Evolutionary conservation across 2,797 vertebrate genomes (phyloP).

Genomic region (Anisognathus igniventris): DNA sequence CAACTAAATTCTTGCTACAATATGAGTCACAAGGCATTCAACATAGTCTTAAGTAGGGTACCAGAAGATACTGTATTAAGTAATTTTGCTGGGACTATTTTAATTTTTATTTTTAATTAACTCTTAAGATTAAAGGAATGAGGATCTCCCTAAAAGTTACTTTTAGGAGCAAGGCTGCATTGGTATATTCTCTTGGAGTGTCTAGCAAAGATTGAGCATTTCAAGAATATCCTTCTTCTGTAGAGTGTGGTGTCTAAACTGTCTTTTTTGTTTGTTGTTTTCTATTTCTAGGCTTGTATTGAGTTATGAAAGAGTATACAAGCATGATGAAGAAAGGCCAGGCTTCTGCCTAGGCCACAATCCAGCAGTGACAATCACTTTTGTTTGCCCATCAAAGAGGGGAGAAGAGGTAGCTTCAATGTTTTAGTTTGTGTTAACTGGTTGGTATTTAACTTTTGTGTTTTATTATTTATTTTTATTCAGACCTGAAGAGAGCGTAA

Average conservation of each 20-base stretch:
- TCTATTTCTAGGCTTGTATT: constrained; percentile 78
- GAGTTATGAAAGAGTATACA: constrained; percentile 73
- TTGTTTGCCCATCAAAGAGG: constrained; percentile 88
- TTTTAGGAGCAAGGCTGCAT: neutral
- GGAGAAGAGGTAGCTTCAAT: constrained; percentile 72
- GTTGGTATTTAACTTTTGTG: neutral
- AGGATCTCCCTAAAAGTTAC: neutral
- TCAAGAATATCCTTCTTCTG: neutral
- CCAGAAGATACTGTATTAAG: neutral
- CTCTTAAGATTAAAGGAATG: neutral
- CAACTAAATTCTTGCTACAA: neutral
- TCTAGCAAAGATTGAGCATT: neutral
- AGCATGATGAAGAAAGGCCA: constrained; percentile 12
- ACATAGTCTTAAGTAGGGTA: neutral
- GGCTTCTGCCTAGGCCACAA: constrained; percentile 81
- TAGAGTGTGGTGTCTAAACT: neutral
- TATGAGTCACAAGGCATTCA: neutral
- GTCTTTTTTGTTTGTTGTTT: neutral
- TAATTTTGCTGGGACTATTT: neutral
- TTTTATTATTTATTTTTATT: neutral
- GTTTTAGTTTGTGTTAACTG: neutral
- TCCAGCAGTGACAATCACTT: constrained; percentile 88
- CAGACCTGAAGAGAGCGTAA: neutral
- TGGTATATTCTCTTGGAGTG: neutral
- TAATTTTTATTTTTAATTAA: neutral